Conservation (phyloP, 2,113 vertebrate genomes). For the Rhea pennata region DNA sequence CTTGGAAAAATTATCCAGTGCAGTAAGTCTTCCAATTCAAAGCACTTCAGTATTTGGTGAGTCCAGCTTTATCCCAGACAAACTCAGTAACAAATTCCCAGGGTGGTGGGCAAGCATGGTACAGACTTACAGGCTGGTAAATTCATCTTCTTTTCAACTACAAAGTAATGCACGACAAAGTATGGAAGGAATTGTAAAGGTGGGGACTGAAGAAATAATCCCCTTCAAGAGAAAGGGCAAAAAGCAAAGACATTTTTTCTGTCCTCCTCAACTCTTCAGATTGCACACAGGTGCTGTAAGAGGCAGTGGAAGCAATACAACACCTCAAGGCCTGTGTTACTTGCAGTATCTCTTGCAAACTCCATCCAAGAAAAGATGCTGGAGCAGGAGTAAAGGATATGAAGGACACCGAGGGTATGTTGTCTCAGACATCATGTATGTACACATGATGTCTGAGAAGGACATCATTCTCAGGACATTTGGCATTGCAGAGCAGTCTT, state of each 20-base stretch:
- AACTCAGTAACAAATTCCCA: too few species aligned
- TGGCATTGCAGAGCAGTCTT: background rate
- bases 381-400: background rate
- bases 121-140: background rate
- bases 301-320: background rate
- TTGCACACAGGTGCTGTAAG: background rate
- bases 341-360: background rate
- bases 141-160: background rate
- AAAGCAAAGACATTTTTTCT: background rate
- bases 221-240: background rate
- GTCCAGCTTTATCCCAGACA: too few species aligned
- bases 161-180: background rate
- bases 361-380: background rate
- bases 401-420: accelerated
- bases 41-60: too few species aligned
- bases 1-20: too few species aligned
- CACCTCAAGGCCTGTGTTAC: accelerated
- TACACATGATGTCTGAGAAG: too few species aligned
- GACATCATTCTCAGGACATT: background rate
- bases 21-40: too few species aligned
- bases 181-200: background rate
- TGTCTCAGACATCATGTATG: too few species aligned
- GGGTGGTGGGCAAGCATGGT: too few species aligned
- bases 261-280: background rate
- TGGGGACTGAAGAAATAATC: background rate